These are phyloP conservation scores for Heliothis peltigera DNA, from an alignment of 2,888 invertebrate genomes.

Conservation along the genomic window DNA sequence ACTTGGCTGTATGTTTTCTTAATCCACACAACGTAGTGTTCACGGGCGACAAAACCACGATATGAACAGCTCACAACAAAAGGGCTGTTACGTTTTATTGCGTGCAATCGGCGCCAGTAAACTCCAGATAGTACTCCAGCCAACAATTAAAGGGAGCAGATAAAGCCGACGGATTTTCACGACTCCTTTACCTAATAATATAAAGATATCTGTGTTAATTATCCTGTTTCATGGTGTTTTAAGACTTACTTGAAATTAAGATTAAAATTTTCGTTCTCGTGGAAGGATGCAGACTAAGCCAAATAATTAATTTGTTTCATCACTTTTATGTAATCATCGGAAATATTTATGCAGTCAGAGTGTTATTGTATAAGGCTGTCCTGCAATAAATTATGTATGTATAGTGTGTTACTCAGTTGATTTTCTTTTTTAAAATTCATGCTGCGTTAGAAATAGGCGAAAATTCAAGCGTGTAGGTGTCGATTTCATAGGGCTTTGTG, in stretches of 20 bases:
- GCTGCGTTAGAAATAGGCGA: slow-evolving; percentile 55
- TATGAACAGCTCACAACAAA: slow-evolving; percentile 74
- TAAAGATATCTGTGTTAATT: slow-evolving; percentile 50
- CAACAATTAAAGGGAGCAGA: slow-evolving; percentile 84
- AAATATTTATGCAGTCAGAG: not conserved
- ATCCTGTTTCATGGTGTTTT: slow-evolving; percentile 25
- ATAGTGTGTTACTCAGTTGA: slow-evolving; percentile 5
- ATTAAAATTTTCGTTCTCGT: not conserved
- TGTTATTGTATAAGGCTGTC: too few relatives aligned
- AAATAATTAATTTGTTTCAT: not conserved
- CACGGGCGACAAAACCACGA: slow-evolving; percentile 71
- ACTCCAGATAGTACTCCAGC: slow-evolving; percentile 80
- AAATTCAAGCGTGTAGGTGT: slow-evolving; percentile 67
- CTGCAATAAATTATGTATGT: slow-evolving; percentile 6
- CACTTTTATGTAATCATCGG: not conserved
- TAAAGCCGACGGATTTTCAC: slow-evolving; percentile 76
- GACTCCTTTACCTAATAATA: slow-evolving; percentile 67
- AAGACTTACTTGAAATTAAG: slow-evolving; percentile 8
- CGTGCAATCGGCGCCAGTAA: slow-evolving; percentile 79
- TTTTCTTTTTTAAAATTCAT: slow-evolving; percentile 59
- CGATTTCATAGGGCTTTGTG: slow-evolving; percentile 75
- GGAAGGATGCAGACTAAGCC: not conserved
- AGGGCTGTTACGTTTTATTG: slow-evolving; percentile 83
- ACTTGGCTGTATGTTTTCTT: slow-evolving; percentile 57
- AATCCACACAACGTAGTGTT: slow-evolving; percentile 60